phyloP scores from a whole-genome alignment of 2,888 invertebrate genomes.

The Spodoptera exigua region DNA sequence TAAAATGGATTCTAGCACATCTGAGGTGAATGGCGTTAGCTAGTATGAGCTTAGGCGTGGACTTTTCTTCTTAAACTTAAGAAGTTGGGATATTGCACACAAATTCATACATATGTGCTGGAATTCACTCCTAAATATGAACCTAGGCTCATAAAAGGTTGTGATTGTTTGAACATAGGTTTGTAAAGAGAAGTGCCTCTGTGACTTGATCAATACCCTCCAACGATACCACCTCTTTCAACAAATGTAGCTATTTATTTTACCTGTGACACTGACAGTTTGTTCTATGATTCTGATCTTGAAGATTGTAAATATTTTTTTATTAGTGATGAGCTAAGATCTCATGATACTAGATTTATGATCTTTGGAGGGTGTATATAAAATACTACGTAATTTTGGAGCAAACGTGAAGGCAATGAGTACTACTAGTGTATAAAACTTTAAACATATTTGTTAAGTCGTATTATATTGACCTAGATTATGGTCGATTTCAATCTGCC shows the following conservation, averaged over 20 bases:
- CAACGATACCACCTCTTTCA: conserved; percentile 14
- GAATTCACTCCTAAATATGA: conserved; percentile 53
- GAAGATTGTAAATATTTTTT: conserved; percentile 28
- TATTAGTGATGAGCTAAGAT: conserved; percentile 23
- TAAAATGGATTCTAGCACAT: conserved; percentile 36
- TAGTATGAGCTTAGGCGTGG: conserved; percentile 2
- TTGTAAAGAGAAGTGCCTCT: conserved; percentile 79
- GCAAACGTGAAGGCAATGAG: conserved; percentile 25
- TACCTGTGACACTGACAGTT: background rate
- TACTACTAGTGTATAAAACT: conserved; percentile 28
- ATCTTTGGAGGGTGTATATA: conserved; percentile 45
- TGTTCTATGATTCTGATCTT: conserved; percentile 11
- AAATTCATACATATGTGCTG: conserved; percentile 44
- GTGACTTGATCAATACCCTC: conserved; percentile 51
- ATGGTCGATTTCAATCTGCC: conserved; percentile 26
- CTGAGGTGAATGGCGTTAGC: conserved; percentile 8
- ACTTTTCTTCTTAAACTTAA: background rate
- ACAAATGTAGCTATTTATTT: conserved; percentile 3
- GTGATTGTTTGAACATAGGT: conserved; percentile 79
- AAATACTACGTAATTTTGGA: conserved; percentile 49
- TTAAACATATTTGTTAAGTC: conserved; percentile 25
- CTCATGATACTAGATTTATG: conserved; percentile 19
- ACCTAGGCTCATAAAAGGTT: conserved; percentile 83
- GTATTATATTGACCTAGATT: conserved; percentile 25
- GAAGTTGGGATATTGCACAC: background rate